Percentiles rank a stretch among this genome's conserved stretches.
Conservation (phyloP, 2,797 vertebrate genomes). For the Notolepis coatsorum region DNA sequence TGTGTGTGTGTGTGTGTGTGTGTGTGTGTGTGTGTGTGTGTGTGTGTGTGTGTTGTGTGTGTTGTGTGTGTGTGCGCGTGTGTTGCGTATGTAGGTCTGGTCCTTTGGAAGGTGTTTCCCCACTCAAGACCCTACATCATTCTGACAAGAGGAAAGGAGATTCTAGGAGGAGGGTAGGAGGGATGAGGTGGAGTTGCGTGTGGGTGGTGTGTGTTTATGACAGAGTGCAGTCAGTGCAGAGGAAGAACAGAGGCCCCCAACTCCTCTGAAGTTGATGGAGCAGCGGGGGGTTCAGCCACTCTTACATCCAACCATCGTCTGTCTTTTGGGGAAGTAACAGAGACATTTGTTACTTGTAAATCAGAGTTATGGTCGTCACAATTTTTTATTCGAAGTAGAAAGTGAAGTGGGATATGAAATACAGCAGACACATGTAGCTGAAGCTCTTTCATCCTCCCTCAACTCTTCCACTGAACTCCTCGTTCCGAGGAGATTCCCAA, state of each 20-base stretch:
- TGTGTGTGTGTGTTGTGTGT: slow-evolving; percentile 38
- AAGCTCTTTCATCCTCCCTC: not conserved
- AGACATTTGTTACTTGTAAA: slow-evolving; percentile 57
- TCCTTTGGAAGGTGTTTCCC: slow-evolving; percentile 83
- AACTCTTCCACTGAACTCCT: not conserved
- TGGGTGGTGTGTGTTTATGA: slow-evolving; percentile 42
- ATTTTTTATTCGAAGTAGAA: slow-evolving; percentile 36
- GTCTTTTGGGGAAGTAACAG: slow-evolving; percentile 48
- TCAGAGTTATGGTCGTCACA: slow-evolving; percentile 31
- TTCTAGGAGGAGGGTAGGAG: slow-evolving; percentile 48
- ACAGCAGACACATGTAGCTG: slow-evolving; percentile 31
- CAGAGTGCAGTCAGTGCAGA: slow-evolving; percentile 54
- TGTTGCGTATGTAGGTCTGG: too few relatives aligned
- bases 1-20: slow-evolving; percentile 52
- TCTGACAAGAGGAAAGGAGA: slow-evolving; percentile 63
- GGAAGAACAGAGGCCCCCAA: slow-evolving; percentile 61
- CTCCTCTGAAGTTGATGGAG: slow-evolving; percentile 67
- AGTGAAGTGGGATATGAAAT: slow-evolving; percentile 23
- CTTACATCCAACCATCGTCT: slow-evolving; percentile 41
- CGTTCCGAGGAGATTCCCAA: too few relatives aligned
- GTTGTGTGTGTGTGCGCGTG: too few relatives aligned
- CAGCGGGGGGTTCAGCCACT: slow-evolving; percentile 21
- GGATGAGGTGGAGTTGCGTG: slow-evolving; percentile 38
- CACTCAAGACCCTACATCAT: slow-evolving; percentile 77
- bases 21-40: slow-evolving; percentile 10